Percentiles rank a stretch among this genome's conserved stretches.
These are phyloP conservation scores for Apodemia zela DNA, from an alignment of 2,888 invertebrate genomes.

Conservation along the genomic window DNA sequence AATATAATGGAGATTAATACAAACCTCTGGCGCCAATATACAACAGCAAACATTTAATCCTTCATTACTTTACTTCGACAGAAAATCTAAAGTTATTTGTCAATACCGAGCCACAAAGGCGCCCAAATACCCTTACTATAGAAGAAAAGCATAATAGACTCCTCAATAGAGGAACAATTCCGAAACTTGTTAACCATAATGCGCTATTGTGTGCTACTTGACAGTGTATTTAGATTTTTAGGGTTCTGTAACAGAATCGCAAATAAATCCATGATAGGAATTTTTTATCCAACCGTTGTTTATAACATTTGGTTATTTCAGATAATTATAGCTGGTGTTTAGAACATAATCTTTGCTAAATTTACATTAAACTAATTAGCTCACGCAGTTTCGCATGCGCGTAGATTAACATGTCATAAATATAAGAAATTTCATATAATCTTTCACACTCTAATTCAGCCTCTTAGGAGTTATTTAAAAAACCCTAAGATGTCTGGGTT, in stretches of 20 bases:
- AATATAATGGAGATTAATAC: constrained; percentile 3
- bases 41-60: constrained; percentile 50
- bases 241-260: neutral
- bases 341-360: no score
- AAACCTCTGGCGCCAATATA: constrained; percentile 15
- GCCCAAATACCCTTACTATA: constrained; percentile 75
- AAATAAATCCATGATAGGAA: neutral
- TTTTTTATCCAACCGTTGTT: no score
- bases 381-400: no score
- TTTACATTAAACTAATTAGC: no score
- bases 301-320: neutral
- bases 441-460: no score
- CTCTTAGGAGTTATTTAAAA: no score
- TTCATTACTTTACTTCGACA: constrained; percentile 68
- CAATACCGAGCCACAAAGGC: constrained; percentile 77
- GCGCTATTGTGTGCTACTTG: constrained; percentile 70
- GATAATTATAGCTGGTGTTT: no score
- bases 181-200: constrained; percentile 77
- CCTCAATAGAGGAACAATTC: constrained; percentile 75
- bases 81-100: constrained; percentile 78
- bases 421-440: no score
- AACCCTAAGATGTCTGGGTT: no score
- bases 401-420: no score
- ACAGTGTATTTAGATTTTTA: constrained; percentile 55
- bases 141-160: constrained; percentile 74